A percentile compares a stretch with the other conserved stretches of the same genome.
phyloP scores from a whole-genome alignment of 2,113 vertebrate genomes.

The Tragelaphus imberbis region DNA sequence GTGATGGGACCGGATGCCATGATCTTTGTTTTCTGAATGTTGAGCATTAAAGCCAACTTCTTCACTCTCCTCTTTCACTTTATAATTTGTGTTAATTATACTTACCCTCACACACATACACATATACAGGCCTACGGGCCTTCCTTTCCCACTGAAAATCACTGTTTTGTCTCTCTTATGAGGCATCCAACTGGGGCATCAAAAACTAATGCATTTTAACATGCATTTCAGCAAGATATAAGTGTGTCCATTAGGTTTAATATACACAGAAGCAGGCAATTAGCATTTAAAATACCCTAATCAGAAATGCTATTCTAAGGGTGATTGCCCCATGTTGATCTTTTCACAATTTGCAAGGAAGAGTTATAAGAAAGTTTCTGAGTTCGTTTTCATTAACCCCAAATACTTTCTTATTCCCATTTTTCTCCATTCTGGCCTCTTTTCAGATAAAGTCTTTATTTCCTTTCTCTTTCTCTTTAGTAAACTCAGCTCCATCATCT shows the following conservation, averaged over 20 bases:
- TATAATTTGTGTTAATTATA: neutral
- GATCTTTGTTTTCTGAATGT: neutral
- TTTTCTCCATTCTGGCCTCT: neutral
- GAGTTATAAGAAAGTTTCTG: neutral
- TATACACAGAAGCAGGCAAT: neutral
- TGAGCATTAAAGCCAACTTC: neutral
- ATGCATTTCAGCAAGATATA: constrained; percentile 15
- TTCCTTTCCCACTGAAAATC: neutral
- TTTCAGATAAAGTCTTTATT: neutral
- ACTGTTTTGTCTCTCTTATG: neutral
- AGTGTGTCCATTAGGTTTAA: constrained; percentile 31
- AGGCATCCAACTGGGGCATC: neutral
- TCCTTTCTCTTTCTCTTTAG: neutral
- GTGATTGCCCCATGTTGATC: neutral
- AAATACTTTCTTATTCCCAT: neutral
- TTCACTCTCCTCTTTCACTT: neutral
- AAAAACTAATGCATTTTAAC: constrained; percentile 17
- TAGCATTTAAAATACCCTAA: constrained; percentile 13
- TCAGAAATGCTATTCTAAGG: constrained; percentile 10
- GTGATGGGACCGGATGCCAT: neutral
- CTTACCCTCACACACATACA: neutral
- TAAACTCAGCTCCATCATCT: neutral
- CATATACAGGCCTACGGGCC: neutral
- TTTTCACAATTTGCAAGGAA: constrained; percentile 6
- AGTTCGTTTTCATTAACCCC: neutral